These are phyloP conservation scores for Drosophila biarmipes DNA, from an alignment of 1,140 invertebrate genomes.

Conservation along the genomic window DNA sequence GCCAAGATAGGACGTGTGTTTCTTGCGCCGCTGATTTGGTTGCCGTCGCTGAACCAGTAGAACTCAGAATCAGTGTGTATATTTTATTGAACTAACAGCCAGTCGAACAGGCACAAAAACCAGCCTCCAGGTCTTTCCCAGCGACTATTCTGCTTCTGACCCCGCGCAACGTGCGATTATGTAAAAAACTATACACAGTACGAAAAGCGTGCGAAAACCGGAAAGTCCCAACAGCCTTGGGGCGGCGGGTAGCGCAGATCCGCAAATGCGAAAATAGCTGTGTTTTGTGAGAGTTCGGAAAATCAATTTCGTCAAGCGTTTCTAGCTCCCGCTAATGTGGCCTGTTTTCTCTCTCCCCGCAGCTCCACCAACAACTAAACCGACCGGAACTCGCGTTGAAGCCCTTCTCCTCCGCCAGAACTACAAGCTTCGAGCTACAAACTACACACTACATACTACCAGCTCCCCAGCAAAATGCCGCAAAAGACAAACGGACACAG, in stretches of 20 bases:
- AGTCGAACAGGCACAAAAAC: constrained; percentile 1
- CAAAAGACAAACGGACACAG: constrained; percentile 75
- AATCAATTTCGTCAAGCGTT: constrained; percentile 60
- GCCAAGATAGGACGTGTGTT: constrained; percentile 64
- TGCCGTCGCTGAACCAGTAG: constrained; percentile 62
- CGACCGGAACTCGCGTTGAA: constrained; percentile 10
- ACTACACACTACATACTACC: no score
- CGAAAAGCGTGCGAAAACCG: constrained; percentile 29
- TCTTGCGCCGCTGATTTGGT: constrained; percentile 45
- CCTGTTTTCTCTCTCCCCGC: constrained; percentile 18
- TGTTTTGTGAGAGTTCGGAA: constrained; percentile 40
- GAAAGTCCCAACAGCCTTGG: constrained; percentile 27
- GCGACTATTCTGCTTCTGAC: neutral
- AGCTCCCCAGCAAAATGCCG: constrained; percentile 68
- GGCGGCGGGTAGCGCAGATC: constrained; percentile 38
- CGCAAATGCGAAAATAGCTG: constrained; percentile 27
- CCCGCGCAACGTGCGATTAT: constrained; percentile 46
- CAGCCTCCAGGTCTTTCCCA: constrained; percentile 1
- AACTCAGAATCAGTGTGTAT: constrained; percentile 36
- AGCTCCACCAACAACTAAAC: constrained; percentile 36
- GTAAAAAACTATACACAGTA: constrained; percentile 54
- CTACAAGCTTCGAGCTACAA: constrained; percentile 2
- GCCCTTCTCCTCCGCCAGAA: neutral
- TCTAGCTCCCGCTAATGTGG: constrained; percentile 8
- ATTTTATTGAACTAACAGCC: constrained; percentile 22